A percentile compares a stretch with the other conserved stretches of the same genome.
phyloP scores from a whole-genome alignment of 2,888 invertebrate genomes.

The Trissoscelio sp. region DNA sequence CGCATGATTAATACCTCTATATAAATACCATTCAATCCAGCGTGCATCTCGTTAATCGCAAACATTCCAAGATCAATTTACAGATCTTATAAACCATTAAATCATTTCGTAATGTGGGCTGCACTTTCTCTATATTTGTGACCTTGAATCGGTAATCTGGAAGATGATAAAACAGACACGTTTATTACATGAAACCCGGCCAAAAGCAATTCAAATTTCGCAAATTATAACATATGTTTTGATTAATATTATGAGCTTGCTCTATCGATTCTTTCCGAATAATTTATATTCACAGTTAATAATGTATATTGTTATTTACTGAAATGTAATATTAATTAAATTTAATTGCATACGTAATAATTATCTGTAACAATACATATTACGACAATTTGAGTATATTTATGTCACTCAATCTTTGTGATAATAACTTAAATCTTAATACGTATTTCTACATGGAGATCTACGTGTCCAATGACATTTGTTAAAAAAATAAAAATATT shows the following conservation, averaged over 20 bases:
- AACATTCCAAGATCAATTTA: slow-evolving; percentile 20
- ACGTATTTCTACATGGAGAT: too few relatives aligned
- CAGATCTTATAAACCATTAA: slow-evolving; percentile 14
- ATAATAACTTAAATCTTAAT: too few relatives aligned
- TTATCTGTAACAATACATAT: too few relatives aligned
- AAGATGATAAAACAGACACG: slow-evolving; percentile 12
- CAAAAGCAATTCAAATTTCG: slow-evolving; percentile 9
- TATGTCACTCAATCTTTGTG: too few relatives aligned
- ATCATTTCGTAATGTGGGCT: slow-evolving; percentile 5
- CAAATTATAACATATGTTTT: background rate
- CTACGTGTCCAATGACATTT: too few relatives aligned
- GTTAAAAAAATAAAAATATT: too few relatives aligned
- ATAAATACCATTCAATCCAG: slow-evolving; percentile 2
- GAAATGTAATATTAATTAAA: background rate
- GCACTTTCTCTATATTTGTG: slow-evolving; percentile 31
- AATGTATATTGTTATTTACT: background rate
- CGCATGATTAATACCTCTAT: background rate
- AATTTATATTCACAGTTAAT: background rate
- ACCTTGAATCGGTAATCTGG: slow-evolving; percentile 37
- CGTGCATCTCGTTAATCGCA: background rate
- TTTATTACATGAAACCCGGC: slow-evolving; percentile 17
- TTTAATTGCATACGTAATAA: too few relatives aligned
- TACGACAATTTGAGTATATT: too few relatives aligned
- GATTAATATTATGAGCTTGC: background rate
- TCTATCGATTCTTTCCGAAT: background rate